These are phyloP conservation scores for Stegodyphus mimosarum DNA, from an alignment of 1,140 invertebrate genomes.

Conservation along the genomic window DNA sequence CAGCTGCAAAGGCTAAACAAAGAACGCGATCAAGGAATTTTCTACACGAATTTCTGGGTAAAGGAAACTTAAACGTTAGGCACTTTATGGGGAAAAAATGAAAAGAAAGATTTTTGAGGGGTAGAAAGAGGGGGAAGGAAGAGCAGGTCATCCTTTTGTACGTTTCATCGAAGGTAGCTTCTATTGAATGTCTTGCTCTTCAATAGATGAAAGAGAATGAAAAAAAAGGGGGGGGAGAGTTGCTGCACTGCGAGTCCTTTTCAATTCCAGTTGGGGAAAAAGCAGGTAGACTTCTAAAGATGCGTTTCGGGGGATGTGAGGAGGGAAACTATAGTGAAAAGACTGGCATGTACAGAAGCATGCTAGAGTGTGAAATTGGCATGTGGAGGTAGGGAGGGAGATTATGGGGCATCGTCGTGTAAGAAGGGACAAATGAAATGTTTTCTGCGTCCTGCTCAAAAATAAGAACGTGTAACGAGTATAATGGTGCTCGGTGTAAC, in stretches of 20 bases:
- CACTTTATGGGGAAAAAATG: constrained; percentile 1
- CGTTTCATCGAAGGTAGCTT: constrained; percentile 34
- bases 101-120: constrained; percentile 10
- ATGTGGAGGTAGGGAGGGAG: constrained; percentile 31
- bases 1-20: constrained; percentile 44
- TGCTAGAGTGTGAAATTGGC: constrained; percentile 9
- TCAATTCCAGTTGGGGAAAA: constrained; percentile 30
- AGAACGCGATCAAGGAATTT: constrained; percentile 52
- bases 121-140: neutral
- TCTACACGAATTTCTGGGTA: constrained; percentile 31
- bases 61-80: constrained; percentile 24
- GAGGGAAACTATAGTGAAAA: constrained; percentile 17
- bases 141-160: constrained; percentile 45
- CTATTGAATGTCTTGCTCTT: constrained; percentile 49
- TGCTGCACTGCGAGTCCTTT: neutral
- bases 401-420: neutral
- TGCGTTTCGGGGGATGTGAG: neutral
- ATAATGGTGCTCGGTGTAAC: too few relatives aligned
- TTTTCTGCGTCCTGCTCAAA: neutral
- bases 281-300: constrained; percentile 1
- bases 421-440: constrained; percentile 11
- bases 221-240: neutral
- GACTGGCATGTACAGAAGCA: constrained; percentile 25
- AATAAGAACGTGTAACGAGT: too few relatives aligned
- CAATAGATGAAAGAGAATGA: constrained; percentile 28